These are phyloP conservation scores for Rutpela maculata DNA, from an alignment of 2,888 invertebrate species.

Conservation along the genomic window DNA sequence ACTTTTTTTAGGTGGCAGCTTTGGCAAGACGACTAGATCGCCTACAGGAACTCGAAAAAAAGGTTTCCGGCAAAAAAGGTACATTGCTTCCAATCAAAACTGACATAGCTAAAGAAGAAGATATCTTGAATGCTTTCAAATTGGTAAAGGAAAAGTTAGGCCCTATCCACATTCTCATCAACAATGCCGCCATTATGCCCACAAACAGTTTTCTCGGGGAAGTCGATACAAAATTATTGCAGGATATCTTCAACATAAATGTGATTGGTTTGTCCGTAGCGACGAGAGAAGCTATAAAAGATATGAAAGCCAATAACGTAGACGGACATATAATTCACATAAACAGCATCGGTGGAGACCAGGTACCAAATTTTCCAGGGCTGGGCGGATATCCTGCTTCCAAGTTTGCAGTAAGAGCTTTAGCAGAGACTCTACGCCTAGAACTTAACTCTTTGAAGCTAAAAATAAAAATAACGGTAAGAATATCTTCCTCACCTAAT, in stretches of 20 bases:
- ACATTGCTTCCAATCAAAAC: slow-evolving; percentile 66
- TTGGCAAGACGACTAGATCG: slow-evolving; percentile 56
- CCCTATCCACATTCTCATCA: slow-evolving; percentile 68
- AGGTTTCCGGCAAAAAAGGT: slow-evolving; percentile 56
- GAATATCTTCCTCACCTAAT: slow-evolving; percentile 37
- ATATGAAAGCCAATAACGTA: slow-evolving; percentile 52
- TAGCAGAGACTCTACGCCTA: slow-evolving; percentile 56
- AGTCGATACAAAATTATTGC: slow-evolving; percentile 43
- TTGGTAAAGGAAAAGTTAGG: slow-evolving; percentile 65
- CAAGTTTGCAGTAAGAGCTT: slow-evolving; percentile 57
- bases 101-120: slow-evolving; percentile 67
- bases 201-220: not conserved
- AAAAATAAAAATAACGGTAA: slow-evolving; percentile 60
- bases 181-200: slow-evolving; percentile 68
- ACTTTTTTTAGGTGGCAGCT: slow-evolving; percentile 57
- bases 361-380: slow-evolving; percentile 39
- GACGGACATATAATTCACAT: slow-evolving; percentile 57
- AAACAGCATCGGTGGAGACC: slow-evolving; percentile 54
- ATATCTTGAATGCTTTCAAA: slow-evolving; percentile 66
- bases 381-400: slow-evolving; percentile 54
- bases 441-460: slow-evolving; percentile 49
- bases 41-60: slow-evolving; percentile 50
- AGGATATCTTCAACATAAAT: slow-evolving; percentile 49
- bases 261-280: slow-evolving; percentile 51
- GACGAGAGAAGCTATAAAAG: slow-evolving; percentile 52